phyloP scores from a whole-genome alignment of 2,888 invertebrate genomes.

The Andrena marginata region DNA sequence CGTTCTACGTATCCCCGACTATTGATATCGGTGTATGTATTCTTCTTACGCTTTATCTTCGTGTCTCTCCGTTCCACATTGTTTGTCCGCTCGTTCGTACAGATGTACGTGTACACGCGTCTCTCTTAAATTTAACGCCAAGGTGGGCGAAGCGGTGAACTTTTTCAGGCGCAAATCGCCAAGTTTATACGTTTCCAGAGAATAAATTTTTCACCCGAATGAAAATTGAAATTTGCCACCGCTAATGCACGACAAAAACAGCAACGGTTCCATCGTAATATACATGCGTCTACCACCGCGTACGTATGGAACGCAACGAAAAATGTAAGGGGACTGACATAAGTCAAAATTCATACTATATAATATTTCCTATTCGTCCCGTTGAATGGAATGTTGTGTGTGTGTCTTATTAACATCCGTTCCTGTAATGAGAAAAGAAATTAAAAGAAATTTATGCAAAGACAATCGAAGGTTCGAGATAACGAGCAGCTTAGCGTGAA shows the following conservation, averaged over 20 bases:
- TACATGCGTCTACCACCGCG: too few relatives aligned
- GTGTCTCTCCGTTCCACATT: slow-evolving; percentile 8
- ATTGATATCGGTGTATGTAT: slow-evolving; percentile 69
- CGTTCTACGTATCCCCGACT: slow-evolving; percentile 81
- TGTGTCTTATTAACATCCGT: not conserved
- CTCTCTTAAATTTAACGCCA: slow-evolving; percentile 78
- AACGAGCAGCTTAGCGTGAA: not conserved
- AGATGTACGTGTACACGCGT: slow-evolving; percentile 2
- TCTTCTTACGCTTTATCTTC: slow-evolving; percentile 8
- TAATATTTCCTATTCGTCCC: not conserved
- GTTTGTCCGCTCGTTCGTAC: not conserved
- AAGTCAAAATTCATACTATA: not conserved
- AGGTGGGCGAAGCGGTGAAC: slow-evolving; percentile 35
- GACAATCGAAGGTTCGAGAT: too few relatives aligned
- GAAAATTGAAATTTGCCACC: not conserved
- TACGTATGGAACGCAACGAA: too few relatives aligned
- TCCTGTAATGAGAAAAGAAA: slow-evolving; percentile 33
- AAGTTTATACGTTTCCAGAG: not conserved
- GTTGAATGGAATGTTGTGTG: not conserved
- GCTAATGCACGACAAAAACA: not conserved
- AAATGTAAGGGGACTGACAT: too few relatives aligned
- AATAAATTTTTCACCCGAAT: not conserved
- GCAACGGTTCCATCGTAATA: not conserved
- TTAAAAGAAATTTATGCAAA: not conserved
- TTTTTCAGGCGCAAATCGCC: not conserved